Conservation (phyloP, 2,113 vertebrate genomes). For the Himantopus leucocephalus region DNA sequence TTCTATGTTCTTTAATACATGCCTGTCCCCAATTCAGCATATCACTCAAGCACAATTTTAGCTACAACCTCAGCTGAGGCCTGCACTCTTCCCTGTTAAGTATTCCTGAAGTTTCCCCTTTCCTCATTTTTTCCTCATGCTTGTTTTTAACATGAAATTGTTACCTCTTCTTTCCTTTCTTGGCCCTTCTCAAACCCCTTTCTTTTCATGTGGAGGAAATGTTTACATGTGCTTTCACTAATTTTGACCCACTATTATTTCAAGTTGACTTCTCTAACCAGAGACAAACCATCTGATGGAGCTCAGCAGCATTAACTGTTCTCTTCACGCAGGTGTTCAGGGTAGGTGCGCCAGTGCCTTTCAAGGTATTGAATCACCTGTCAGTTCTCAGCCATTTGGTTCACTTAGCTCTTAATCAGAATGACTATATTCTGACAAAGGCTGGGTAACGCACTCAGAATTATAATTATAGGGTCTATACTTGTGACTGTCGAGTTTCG, state of each 20-base stretch:
- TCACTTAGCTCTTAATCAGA: slow-evolving; percentile 1
- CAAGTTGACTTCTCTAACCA: not conserved
- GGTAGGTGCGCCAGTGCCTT: not conserved
- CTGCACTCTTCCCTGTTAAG: not conserved
- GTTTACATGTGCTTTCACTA: not conserved
- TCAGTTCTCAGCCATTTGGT: not conserved
- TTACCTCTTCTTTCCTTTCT: not conserved
- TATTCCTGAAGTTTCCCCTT: not conserved
- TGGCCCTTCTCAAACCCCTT: not conserved
- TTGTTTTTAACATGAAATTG: not conserved
- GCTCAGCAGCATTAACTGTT: not conserved
- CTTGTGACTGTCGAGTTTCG: not conserved
- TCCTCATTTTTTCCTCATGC: not conserved
- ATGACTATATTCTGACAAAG: not conserved
- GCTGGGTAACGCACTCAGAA: not conserved
- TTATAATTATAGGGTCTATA: not conserved
- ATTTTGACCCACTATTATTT: not conserved
- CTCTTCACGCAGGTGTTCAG: not conserved
- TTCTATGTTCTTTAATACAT: not conserved
- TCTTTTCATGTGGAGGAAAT: not conserved
- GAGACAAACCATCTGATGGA: not conserved
- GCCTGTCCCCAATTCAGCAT: not conserved
- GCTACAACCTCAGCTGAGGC: not conserved
- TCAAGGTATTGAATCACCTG: not conserved
- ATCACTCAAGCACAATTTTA: not conserved